Percentiles rank a stretch among this genome's conserved stretches.
These are phyloP conservation scores for Diorhabda sublineata DNA, from an alignment of 1,140 invertebrate species.

Conservation along the genomic window DNA sequence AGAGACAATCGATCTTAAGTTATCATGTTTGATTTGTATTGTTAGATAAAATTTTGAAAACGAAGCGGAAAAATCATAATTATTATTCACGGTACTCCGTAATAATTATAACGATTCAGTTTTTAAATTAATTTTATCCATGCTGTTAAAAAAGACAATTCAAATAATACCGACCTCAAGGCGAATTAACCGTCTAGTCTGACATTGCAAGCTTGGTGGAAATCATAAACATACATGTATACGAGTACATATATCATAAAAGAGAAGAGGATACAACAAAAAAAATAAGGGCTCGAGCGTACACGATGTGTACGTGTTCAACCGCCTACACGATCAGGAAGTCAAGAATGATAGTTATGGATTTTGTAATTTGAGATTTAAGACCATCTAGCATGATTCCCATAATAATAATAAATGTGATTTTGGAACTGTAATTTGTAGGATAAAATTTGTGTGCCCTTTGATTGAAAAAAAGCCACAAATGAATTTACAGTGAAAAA, in stretches of 20 bases:
- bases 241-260: constrained; percentile 16
- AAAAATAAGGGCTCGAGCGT: constrained; percentile 13
- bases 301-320: neutral
- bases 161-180: constrained; percentile 16
- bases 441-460: too few species aligned
- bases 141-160: constrained; percentile 8
- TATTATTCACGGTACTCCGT: too few species aligned
- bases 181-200: constrained; percentile 12
- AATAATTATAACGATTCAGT: too few species aligned
- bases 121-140: neutral
- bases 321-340: constrained; percentile 9
- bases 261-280: neutral
- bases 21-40: too few species aligned
- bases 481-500: too few species aligned
- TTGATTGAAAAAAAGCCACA: too few species aligned
- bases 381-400: neutral
- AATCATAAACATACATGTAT: constrained; percentile 16
- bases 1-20: too few species aligned
- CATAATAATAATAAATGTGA: too few species aligned
- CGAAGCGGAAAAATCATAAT: too few species aligned
- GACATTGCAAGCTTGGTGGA: constrained; percentile 11
- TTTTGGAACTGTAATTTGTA: too few species aligned
- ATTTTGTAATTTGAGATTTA: constrained; percentile 1
- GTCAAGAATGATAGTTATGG: constrained; percentile 9
- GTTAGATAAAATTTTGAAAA: too few species aligned